Base-by-base conservation (phyloP, 1,140 invertebrate genomes). In the Scaptodrosophila lebanonensis region DNA sequence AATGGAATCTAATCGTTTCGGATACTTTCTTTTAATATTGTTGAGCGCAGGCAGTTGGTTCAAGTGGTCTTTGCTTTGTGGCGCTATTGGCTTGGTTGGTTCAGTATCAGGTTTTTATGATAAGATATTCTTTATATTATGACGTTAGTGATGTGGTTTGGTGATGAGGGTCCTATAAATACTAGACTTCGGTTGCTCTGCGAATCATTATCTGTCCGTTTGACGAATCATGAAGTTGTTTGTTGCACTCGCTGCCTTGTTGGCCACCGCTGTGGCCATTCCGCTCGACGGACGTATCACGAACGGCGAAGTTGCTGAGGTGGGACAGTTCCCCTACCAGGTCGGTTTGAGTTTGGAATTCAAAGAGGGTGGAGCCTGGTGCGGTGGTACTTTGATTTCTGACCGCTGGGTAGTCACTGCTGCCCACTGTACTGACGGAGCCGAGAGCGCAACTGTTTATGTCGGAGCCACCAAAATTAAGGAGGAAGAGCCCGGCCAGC, bases 321-420 rank as follows among this genome's bases (percentile, higher is more conserved):
- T 12, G 3, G 57, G 66, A 18, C 83, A 85, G 56, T 83, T 85
- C 38, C 77, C 83, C 13, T 72, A 85, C 32, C 83, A 85, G 44
- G 72, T 68, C 12, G 83, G 83, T 7, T 38, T 85, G 2, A 66
- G 56, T 5, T 60, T 85, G 15, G 35, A 40, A 1, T 61, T 72
- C 7, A 49, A 29, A 0, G 40, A 48, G 0, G 33, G 49, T 1
- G 56, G 56, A 0, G 56, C 69, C 7, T 85, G 83, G 83, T 85
- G 83, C 22, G 83, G 83, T 12, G 83, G 64, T n/a, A 69, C 56
- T 30, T 39, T 85, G 62, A 85, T 85, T 20, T 83, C 76, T 0
- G 48, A 85, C 3, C 64, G 62, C 39, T 69, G 72, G 62, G 18
- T 85, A 0, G 11, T 85, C 0, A 85, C 83, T 2, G 83, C 83